These are phyloP conservation scores for Eidolon helvum DNA, from an alignment of 2,113 vertebrate species.

Conservation along the genomic window DNA sequence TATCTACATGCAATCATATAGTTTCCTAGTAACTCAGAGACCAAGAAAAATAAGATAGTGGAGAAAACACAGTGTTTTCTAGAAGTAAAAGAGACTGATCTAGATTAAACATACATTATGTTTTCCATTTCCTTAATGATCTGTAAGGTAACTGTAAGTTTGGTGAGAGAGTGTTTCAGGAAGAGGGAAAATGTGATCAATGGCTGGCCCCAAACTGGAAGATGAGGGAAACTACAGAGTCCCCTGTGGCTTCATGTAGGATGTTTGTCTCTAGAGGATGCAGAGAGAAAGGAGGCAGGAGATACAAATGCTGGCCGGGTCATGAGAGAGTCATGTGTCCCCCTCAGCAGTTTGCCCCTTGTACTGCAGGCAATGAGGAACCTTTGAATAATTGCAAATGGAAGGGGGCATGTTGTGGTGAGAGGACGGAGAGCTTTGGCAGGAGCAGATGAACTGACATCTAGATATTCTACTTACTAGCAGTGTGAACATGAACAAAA, in stretches of 20 bases:
- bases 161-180: neutral
- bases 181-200: neutral
- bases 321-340: neutral
- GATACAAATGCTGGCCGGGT: neutral
- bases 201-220: neutral
- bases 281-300: neutral
- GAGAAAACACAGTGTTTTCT: neutral
- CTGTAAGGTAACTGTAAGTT: neutral
- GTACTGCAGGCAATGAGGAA: rapidly evolving
- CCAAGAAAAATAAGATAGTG: neutral
- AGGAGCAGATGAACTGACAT: neutral
- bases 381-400: neutral
- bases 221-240: neutral
- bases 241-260: rapidly evolving
- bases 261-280: neutral
- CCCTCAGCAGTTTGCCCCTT: neutral
- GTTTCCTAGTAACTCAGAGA: neutral
- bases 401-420: neutral
- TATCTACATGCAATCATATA: neutral
- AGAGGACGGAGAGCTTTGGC: neutral
- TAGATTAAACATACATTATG: neutral
- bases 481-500: neutral
- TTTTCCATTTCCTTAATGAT: neutral
- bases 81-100: neutral
- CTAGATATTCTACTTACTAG: neutral